Evolutionary conservation across 1,140 invertebrate species (phyloP).

Genomic region (Caenorhabditis brenneri): DNA sequence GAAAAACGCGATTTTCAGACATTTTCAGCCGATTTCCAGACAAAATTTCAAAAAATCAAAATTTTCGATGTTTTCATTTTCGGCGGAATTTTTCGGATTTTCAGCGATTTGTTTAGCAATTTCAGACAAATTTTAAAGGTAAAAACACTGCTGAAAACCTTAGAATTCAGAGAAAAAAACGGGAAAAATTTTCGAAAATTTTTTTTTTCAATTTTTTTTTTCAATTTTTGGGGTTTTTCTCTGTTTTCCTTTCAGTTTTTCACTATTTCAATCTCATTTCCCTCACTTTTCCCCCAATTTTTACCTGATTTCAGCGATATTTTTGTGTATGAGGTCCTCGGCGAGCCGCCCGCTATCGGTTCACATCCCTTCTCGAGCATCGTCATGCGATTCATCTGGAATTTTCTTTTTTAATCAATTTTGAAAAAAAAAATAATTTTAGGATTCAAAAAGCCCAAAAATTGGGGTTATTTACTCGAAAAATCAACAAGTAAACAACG

Average conservation of each 20-base stretch:
- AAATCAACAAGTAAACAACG: background rate
- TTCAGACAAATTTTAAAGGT: background rate
- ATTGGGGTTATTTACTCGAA: background rate
- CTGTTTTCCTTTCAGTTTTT: too few species aligned
- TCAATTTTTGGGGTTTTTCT: too few species aligned
- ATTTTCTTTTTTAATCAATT: background rate
- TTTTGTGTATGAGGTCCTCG: conserved; percentile 19
- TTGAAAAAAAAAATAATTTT: background rate
- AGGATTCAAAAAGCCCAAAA: background rate
- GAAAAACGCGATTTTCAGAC: too few species aligned
- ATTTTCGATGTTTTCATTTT: background rate
- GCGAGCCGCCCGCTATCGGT: background rate
- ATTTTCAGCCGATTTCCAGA: background rate
- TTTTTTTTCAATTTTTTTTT: background rate
- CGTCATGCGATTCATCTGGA: conserved; percentile 31
- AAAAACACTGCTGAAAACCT: background rate
- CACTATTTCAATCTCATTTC: too few species aligned
- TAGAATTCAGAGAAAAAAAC: too few species aligned
- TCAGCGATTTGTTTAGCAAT: background rate
- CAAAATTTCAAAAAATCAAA: too few species aligned
- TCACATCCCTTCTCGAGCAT: conserved; percentile 18
- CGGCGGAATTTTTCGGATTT: background rate
- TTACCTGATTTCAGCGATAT: conserved; percentile 8
- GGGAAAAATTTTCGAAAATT: background rate
- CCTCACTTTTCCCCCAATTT: too few species aligned